phyloP scores from a whole-genome alignment of 2,113 vertebrate genomes.

The Chunga burmeisteri region DNA sequence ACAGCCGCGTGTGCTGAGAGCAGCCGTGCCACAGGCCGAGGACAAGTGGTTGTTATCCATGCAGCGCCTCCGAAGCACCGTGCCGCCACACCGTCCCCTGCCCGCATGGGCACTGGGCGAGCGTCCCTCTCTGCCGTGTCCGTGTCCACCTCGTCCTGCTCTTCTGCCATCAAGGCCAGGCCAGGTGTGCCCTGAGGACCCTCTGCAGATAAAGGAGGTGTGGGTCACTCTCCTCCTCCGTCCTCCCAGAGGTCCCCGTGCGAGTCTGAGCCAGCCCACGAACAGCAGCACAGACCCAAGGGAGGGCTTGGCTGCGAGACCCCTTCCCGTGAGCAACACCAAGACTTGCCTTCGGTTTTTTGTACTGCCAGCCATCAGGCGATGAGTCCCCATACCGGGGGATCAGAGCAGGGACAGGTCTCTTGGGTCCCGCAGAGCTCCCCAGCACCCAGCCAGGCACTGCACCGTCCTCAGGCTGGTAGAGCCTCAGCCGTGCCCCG shows the following conservation, averaged over 20 bases:
- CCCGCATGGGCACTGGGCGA: background rate
- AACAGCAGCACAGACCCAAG: background rate
- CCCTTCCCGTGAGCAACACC: background rate
- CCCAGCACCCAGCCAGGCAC: background rate
- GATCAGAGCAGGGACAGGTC: background rate
- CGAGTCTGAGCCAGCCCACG: background rate
- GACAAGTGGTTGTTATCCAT: too few relatives aligned
- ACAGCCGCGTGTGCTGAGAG: too few relatives aligned
- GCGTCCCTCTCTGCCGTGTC: background rate
- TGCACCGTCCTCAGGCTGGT: background rate
- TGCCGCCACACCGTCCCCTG: rapidly evolving
- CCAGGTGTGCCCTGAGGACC: background rate
- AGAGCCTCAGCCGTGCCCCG: background rate
- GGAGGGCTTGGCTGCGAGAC: background rate
- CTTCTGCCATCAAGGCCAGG: background rate
- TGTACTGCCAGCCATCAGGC: background rate
- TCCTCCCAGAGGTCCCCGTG: background rate
- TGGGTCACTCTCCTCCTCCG: background rate
- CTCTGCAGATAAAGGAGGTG: background rate
- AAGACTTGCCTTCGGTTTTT: too few relatives aligned
- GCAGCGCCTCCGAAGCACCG: background rate
- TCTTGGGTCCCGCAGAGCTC: background rate
- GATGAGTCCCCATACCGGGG: background rate
- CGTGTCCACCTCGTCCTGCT: background rate
- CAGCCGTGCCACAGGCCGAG: background rate